Base-by-base conservation (phyloP, 2,113 vertebrate species). In the Nerophis ophidion region DNA sequence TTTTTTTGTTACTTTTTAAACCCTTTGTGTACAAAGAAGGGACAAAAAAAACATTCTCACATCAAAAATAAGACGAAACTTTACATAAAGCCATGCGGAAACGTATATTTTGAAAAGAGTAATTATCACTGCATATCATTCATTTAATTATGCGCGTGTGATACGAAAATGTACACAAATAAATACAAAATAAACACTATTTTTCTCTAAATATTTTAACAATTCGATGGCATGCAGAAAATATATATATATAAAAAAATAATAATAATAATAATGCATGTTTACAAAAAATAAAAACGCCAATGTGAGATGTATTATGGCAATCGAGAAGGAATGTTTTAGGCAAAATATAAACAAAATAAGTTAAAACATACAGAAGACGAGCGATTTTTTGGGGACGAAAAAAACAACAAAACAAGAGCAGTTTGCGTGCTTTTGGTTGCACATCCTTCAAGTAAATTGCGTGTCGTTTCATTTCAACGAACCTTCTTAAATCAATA, bases 251-350 rank as follows among this genome's bases (percentile, higher is more conserved):
- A n/a, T n/a, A 61, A 60, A 66, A 75, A 83, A 71, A 73, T 80
- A 76, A 77, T 57, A 77, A 79, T 73, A 71, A 73, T 80, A 76
- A 77, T 57, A 77, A 79, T 73, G 76, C 77, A 82, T 74, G 66
- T 81, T 85, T 72, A 81, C 81, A 77, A 89, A 77, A 89, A 89
- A 89, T 84, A 87, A 86, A 90, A 82, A 79, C 81, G 89, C 88
- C 90, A 88, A 66, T 65, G 48, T 11, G 73, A 86, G 89, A 89
- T 89, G 88, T 89, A 83, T 85, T 2, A 26, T 26, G 26, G 10
- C 26, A 34, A 48, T 16, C 14, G 19, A 58, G 7, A 26, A 14
- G 79, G 86, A 83, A 84, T 84, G 79, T 83, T 84, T 71, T 82
- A 64, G 63, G 69, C 75, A 70, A 60, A 72, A 76, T 82, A 75